These are phyloP conservation scores for Poecilobothrus nobilitatus DNA, from an alignment of 2,888 invertebrate species.

Conservation along the genomic window DNA sequence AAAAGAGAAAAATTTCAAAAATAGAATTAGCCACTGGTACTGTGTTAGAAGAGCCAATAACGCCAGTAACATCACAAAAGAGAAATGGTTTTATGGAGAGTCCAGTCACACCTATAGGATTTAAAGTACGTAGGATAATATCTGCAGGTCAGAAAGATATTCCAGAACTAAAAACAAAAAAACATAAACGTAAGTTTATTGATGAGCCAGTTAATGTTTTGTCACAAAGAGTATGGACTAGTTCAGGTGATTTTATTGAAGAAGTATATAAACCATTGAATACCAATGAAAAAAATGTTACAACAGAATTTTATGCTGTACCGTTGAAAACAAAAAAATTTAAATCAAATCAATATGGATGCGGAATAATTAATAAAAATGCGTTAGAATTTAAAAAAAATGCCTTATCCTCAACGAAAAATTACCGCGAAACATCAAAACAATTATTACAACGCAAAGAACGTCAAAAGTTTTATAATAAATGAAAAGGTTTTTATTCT, in stretches of 20 bases:
- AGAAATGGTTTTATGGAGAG: constrained; percentile 30
- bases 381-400: constrained; percentile 28
- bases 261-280: constrained; percentile 22
- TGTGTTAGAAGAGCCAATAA: constrained; percentile 33
- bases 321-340: constrained; percentile 21
- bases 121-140: constrained; percentile 26
- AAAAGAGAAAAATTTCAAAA: constrained; percentile 7
- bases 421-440: constrained; percentile 23
- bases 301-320: constrained; percentile 23
- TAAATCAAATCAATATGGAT: constrained; percentile 8
- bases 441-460: constrained; percentile 26
- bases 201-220: constrained; percentile 21
- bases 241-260: constrained; percentile 28
- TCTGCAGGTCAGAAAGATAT: constrained; percentile 21
- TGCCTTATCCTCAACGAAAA: constrained; percentile 23
- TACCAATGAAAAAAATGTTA: constrained; percentile 16
- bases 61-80: constrained; percentile 25
- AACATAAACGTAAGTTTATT: constrained; percentile 20
- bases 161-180: constrained; percentile 15
- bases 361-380: constrained; percentile 8
- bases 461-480: constrained; percentile 16
- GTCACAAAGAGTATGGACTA: constrained; percentile 30
- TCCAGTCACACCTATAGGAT: constrained; percentile 31
- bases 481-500: constrained; percentile 12
- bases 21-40: constrained; percentile 30